Base-by-base conservation (phyloP, 2,113 vertebrate genomes). In the Mustela lutreola region DNA sequence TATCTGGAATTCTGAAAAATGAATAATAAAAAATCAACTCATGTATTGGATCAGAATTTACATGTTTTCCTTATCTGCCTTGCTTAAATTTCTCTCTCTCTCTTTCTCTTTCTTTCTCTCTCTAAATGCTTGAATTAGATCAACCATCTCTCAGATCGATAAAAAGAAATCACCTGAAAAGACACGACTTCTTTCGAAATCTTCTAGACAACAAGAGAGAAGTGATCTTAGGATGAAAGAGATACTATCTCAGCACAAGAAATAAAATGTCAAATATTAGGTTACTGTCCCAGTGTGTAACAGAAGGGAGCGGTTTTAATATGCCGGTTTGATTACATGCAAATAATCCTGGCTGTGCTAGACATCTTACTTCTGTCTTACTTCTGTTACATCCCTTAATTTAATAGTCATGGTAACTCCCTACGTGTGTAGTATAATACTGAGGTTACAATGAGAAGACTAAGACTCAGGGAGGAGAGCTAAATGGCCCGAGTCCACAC, bases 191-290 rank as follows among this genome's bases (percentile, higher is more conserved):
- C 70, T 73, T 89, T 84, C 10, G 89, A 84, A 73, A 11, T 80
- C 56, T 97, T 84, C 53, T 94, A 33, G 10, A 48, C 53, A 31
- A 81, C 12, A 89, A 81, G 36, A 89, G 26, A 83, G 7, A 94
- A 76, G 39, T 42, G 70, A 88, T 62, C 7, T 86, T 42, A 45
- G 15, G 65, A 22, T 42, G 22, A 84, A 82, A 11, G 8, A 53
- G 22, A 90, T 83, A 50, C 86, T 85, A 91, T 56, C 50, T 96
- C 36, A 67, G n/a, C 42, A 85, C 96, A 94, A 82, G 28, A 95
- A 82, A 93, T 39, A 91, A 84, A 90, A 92, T 58, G 28, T 36
- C 26, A 22, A 84, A 1, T n/a, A 73, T 88, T 96, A 73, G 33
- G 21, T 95, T 3, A 80, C 24, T 42, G 7, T 18, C 4, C 26